phyloP scores from a whole-genome alignment of 2,113 vertebrate species.

The Oreochromis spilurus region DNA sequence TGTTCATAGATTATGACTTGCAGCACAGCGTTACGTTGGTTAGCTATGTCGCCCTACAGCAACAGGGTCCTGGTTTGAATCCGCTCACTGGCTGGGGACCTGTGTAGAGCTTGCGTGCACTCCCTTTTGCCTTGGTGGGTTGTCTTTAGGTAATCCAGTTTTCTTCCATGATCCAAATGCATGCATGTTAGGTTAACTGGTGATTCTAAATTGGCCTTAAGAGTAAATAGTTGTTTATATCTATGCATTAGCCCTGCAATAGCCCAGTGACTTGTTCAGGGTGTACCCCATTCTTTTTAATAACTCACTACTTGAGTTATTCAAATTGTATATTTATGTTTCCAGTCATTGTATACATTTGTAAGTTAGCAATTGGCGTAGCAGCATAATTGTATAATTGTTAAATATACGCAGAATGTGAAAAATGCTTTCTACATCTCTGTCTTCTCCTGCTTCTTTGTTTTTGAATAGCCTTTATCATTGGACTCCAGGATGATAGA shows the following conservation, averaged over 20 bases:
- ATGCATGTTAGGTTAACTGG: neutral
- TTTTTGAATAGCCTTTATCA: neutral
- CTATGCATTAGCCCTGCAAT: neutral
- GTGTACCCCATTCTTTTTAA: neutral
- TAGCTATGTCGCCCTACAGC: neutral
- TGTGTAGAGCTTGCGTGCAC: fast-evolving
- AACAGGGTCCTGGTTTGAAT: neutral
- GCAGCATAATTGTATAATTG: neutral
- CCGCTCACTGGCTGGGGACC: neutral
- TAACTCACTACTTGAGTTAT: neutral
- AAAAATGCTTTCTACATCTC: neutral
- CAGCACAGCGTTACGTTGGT: neutral
- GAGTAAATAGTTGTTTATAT: neutral
- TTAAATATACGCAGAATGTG: neutral
- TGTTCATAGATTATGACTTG: neutral
- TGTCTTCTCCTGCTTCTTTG: neutral
- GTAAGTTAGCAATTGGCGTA: neutral
- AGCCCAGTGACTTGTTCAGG: neutral
- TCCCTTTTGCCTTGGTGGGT: neutral
- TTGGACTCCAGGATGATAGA: neutral
- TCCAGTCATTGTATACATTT: neutral
- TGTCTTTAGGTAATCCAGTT: neutral
- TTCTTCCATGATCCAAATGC: neutral
- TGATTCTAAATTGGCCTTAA: neutral
- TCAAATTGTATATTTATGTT: neutral